Conservation (phyloP, 92 coral and sea anemone genomes). For the Chrysogorgia sp. region DNA sequence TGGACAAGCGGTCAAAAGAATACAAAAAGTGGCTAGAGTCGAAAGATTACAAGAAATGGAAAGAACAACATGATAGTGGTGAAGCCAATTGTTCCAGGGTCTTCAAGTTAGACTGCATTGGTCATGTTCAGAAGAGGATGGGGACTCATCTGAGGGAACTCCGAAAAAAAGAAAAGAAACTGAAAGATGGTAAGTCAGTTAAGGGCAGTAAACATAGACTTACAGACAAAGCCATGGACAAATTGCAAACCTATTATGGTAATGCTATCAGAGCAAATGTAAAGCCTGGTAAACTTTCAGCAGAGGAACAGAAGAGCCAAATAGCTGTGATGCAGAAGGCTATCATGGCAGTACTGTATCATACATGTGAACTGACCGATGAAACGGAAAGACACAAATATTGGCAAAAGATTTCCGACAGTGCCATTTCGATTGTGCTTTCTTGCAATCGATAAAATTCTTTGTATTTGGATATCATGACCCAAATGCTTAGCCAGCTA, state of each 20-base stretch:
- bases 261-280: slow-evolving; percentile 38
- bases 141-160: slow-evolving; percentile 53
- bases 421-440: no score
- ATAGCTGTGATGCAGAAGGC: slow-evolving; percentile 29
- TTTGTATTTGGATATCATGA: no score
- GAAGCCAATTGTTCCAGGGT: slow-evolving; percentile 47
- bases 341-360: slow-evolving; percentile 37
- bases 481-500: no score
- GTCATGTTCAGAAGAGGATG: no score
- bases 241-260: slow-evolving; percentile 47
- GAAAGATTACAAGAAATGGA: slow-evolving; percentile 33
- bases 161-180: slow-evolving; percentile 28
- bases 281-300: slow-evolving; percentile 25
- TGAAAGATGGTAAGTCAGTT: slow-evolving; percentile 46
- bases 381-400: slow-evolving; percentile 5
- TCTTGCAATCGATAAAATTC: no score
- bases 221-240: slow-evolving; percentile 33
- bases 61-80: slow-evolving; percentile 34
- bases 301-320: slow-evolving; percentile 23
- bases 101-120: slow-evolving; percentile 61
- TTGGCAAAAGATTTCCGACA: not conserved
- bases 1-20: slow-evolving; percentile 36
- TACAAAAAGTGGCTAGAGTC: slow-evolving; percentile 51
- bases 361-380: slow-evolving; percentile 22
- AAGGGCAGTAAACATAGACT: slow-evolving; percentile 44